Percentiles rank a stretch among this genome's conserved stretches.
Conservation (phyloP, 2,113 vertebrate species). For the Pygoscelis antarcticus region DNA sequence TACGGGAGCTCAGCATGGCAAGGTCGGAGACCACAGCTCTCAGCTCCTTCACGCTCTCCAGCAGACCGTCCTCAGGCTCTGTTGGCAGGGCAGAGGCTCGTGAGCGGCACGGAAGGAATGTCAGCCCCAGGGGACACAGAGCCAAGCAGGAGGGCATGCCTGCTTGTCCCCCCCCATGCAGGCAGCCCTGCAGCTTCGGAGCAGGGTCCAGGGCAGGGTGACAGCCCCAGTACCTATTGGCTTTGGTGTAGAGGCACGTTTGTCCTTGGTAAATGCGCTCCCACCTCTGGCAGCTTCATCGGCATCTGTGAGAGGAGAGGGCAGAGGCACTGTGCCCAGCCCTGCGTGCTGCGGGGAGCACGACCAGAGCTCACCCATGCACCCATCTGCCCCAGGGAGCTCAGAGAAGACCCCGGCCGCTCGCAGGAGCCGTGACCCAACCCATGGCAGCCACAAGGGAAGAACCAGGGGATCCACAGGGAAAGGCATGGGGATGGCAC, state of each 20-base stretch:
- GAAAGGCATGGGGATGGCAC: not conserved
- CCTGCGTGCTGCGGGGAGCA: not conserved
- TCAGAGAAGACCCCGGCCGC: not conserved
- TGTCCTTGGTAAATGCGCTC: slow-evolving; percentile 34
- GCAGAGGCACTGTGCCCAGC: not conserved
- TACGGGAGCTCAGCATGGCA: slow-evolving; percentile 24
- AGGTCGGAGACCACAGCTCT: slow-evolving; percentile 25
- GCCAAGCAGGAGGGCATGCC: not conserved
- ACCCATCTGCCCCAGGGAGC: rapidly evolving
- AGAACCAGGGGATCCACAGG: not conserved
- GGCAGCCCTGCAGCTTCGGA: not conserved
- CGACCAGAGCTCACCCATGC: not conserved
- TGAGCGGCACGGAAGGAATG: not conserved
- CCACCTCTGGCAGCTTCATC: not conserved
- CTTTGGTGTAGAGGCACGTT: not conserved
- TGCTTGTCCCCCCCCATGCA: not conserved
- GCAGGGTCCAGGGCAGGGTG: not conserved
- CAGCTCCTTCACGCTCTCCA: slow-evolving; percentile 39
- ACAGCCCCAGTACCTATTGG: slow-evolving; percentile 45
- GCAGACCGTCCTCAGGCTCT: slow-evolving; percentile 33
- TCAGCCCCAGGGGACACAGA: not conserved
- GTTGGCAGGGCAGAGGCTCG: not conserved
- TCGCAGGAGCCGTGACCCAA: rapidly evolving
- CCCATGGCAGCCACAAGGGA: not conserved
- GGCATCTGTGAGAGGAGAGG: not conserved